A percentile compares a stretch with the other conserved stretches of the same genome.
These are phyloP conservation scores for Sthenelais limicola DNA, from an alignment of 2,888 invertebrate species.

Conservation along the genomic window DNA sequence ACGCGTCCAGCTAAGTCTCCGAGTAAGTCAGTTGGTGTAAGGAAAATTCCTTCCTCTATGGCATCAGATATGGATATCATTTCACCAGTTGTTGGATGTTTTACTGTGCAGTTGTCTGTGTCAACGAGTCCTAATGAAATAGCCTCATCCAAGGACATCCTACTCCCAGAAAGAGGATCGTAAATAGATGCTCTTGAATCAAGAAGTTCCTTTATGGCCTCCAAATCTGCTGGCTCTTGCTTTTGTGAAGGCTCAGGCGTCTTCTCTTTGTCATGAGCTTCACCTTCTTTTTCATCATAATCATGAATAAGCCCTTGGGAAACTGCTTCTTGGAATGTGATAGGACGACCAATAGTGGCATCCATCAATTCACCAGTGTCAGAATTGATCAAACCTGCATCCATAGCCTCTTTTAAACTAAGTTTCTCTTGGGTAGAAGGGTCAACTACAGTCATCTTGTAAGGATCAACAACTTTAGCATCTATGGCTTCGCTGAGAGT, in stretches of 20 bases:
- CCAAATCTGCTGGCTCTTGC: conserved; percentile 1
- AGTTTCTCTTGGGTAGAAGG: conserved; percentile 71
- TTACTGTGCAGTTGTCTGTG: conserved; percentile 50
- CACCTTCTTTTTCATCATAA: conserved; percentile 2
- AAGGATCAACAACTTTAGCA: conserved; percentile 57
- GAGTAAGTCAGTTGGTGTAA: conserved; percentile 16
- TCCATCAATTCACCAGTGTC: conserved; percentile 70
- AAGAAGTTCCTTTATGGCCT: conserved; percentile 28
- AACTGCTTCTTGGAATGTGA: conserved; percentile 83
- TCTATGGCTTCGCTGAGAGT: conserved; percentile 61
- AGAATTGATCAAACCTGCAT: conserved; percentile 76
- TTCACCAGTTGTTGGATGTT: conserved; percentile 47
- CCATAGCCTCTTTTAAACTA: conserved; percentile 78
- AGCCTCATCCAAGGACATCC: conserved; percentile 53
- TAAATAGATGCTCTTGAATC: conserved; percentile 30
- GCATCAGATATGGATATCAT: conserved; percentile 60
- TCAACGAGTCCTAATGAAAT: conserved; percentile 54
- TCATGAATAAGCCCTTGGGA: conserved; percentile 87
- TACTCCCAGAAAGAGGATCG: conserved; percentile 23
- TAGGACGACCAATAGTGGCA: conserved; percentile 42
- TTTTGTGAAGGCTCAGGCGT: too few species aligned
- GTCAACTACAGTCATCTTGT: conserved; percentile 75
- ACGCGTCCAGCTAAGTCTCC: conserved; percentile 5
- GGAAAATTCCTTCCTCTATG: conserved; percentile 53
- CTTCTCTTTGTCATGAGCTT: background rate